These are phyloP conservation scores for Acrossocheilus wenchowensis DNA, from an alignment of 2,797 vertebrate species.

Conservation along the genomic window DNA sequence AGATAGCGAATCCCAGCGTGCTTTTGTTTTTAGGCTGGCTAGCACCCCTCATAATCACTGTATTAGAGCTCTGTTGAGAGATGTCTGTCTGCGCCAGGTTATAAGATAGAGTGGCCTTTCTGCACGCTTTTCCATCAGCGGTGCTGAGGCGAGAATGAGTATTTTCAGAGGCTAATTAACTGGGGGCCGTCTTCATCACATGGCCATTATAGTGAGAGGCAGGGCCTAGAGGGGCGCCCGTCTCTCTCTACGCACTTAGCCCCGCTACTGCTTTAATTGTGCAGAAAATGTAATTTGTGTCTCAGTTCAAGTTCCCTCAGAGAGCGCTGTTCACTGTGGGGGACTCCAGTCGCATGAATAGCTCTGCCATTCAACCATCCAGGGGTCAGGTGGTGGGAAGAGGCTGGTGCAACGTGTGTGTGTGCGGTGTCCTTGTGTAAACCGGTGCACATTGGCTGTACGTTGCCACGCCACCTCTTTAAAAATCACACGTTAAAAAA, in stretches of 20 bases:
- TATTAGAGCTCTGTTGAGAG: slow-evolving; percentile 57
- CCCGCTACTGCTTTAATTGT: slow-evolving; percentile 82
- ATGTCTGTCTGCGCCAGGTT: slow-evolving; percentile 63
- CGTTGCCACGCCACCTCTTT: background rate
- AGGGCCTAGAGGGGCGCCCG: slow-evolving; percentile 73
- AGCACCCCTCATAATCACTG: slow-evolving; percentile 19
- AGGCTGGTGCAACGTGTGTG: slow-evolving; percentile 15
- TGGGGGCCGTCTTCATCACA: slow-evolving; percentile 83
- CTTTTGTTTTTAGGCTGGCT: slow-evolving; percentile 45
- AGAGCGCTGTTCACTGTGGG: slow-evolving; percentile 79
- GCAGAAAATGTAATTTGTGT: slow-evolving; percentile 87
- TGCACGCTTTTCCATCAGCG: slow-evolving; percentile 65
- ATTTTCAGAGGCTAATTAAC: slow-evolving; percentile 84
- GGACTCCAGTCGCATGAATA: slow-evolving; percentile 78
- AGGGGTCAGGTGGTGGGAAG: slow-evolving; percentile 59
- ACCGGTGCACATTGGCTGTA: background rate
- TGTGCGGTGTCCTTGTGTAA: slow-evolving; percentile 55
- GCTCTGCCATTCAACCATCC: slow-evolving; percentile 75
- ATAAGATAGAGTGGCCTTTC: slow-evolving; percentile 72
- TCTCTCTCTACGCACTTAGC: slow-evolving; percentile 79
- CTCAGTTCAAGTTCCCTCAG: slow-evolving; percentile 78
- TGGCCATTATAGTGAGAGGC: slow-evolving; percentile 77
- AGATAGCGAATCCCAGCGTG: slow-evolving; percentile 19
- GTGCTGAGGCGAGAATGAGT: slow-evolving; percentile 74
- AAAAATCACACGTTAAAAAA: background rate